Base-by-base conservation (phyloP, 2,113 vertebrate species). In the Gadus chalcogrammus region DNA sequence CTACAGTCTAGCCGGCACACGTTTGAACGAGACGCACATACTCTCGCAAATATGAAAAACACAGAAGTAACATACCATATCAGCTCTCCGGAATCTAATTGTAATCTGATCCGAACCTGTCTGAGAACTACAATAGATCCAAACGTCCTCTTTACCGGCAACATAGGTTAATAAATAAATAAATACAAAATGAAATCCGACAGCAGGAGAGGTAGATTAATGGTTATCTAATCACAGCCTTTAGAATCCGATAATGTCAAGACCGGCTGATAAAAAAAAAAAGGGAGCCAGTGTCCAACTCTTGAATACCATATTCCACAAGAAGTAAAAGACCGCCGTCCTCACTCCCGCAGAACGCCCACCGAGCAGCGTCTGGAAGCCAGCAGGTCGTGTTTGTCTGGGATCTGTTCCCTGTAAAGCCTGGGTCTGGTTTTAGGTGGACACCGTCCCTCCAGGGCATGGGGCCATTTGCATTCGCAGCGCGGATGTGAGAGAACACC, bases 51-150 rank as follows among this genome's bases (percentile, higher is more conserved):
- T 52, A 68, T 28, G 65, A 31, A 48, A 67, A 70, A 67, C 59
- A 64, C 20, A 35, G 70, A 76, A 64, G 20, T 52, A 70, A 73
- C 84, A 55, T 81, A 89, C 88, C 85, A 87, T 87, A 12, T 70
- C 64, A n/a, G 72, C 61, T 71, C 74, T 53, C 74, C 42, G 42
- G 42, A 48, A 48, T 48, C 6, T 48, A 48, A 48, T 13, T 13
- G 9, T 9, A 48, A 48, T 13, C 42, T 48, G 42, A 48, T 48
- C 42, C 42, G 13, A 48, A 7, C 12, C 42, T 9, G 8, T 48
- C 42, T 48, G 42, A 48, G 42, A 48, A 48, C 42, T 48, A 48
- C 42, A 48, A 1, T 48, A 48, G 42, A 48, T 58, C 55, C 55
- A 17, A 58, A n/a, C 2, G 15, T 17, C 55, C 55, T 58, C 7